Base-by-base conservation (phyloP, 1,140 invertebrate genomes). In the Muscidifurax raptorellus region DNA sequence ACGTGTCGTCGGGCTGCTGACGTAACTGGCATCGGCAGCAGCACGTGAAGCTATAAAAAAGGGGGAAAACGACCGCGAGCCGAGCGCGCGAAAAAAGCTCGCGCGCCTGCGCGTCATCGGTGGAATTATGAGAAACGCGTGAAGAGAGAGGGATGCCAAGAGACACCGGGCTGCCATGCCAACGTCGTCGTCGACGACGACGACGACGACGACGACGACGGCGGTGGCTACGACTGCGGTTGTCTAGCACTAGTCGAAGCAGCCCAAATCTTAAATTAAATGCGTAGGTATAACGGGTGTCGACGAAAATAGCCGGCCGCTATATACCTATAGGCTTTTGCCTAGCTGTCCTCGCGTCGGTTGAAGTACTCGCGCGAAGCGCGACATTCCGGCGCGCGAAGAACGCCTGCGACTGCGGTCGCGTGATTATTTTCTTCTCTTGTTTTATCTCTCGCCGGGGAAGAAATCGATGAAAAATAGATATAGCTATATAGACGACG, bases 181-280 rank as follows among this genome's bases (percentile, higher is more conserved):
- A 83, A 78, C 80, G 74, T 59, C 36, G 36, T n/a, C 47, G 71
- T 78, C 64, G 67, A 59, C 36, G 44, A 32, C 18, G 64, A 40
- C 66, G 67, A 44, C 27, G 27, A 5, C 18, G 18, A 59, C 52
- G 36, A 27, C 47, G 71, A 78, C 64, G 67, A 59, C 36, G 44
- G 47, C 18, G 64, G 40, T 40, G 67, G 64, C 27, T 22, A 5
- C 18, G 18, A 59, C 52, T 59, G 75, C 44, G 82, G 36, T 86
- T 86, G 86, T 85, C 83, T 85, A 59, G 52, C 52, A 6, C 52
- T 59, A 76, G 78, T 80, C 85, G 79, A 87, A 86, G 86, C 86
- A 86, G 86, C 86, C 86, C 82, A 44, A 85, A 76, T 80, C 83
- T 78, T 52, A 80, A 85, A 85, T 85, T 85, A 85, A 85, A 85